Evolutionary conservation across 2,797 vertebrate species (phyloP).

Genomic region (Sandelia bainsii): DNA sequence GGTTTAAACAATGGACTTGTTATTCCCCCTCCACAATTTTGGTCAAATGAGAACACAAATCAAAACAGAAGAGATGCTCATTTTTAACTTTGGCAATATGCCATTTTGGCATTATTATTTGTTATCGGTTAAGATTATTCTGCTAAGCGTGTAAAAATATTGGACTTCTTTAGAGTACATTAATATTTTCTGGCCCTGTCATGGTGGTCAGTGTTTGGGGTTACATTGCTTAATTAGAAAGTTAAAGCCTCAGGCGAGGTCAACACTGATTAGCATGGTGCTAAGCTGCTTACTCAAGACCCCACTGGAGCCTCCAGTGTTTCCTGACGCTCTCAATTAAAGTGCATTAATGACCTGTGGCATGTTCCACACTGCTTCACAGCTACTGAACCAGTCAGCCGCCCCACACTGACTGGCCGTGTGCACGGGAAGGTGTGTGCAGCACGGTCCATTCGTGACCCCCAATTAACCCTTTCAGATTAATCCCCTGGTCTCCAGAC

Average conservation of each 20-base stretch:
- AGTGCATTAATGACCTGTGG: constrained; percentile 67
- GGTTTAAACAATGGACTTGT: too few relatives aligned
- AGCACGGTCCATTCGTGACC: constrained; percentile 39
- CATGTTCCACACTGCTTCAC: constrained; percentile 56
- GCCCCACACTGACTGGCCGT: constrained; percentile 7
- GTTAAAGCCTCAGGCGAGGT: constrained; percentile 41
- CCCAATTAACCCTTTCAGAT: constrained; percentile 67
- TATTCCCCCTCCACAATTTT: background rate
- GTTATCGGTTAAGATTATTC: background rate
- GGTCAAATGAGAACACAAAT: background rate
- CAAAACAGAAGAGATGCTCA: background rate
- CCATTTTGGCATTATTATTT: too few relatives aligned
- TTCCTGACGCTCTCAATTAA: constrained; percentile 59
- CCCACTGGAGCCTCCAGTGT: constrained; percentile 45
- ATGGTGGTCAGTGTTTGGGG: constrained; percentile 38
- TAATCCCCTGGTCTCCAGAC: constrained; percentile 65
- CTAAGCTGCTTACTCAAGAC: constrained; percentile 62
- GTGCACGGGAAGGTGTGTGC: constrained; percentile 43
- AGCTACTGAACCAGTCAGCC: constrained; percentile 35
- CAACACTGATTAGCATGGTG: constrained; percentile 46
- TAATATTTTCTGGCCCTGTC: background rate
- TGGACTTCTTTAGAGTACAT: background rate
- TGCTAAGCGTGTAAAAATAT: background rate
- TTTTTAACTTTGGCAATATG: too few relatives aligned
- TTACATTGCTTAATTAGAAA: constrained; percentile 29